Base-by-base conservation (phyloP, 2,113 vertebrate genomes). In the Phalacrocorax carbo region DNA sequence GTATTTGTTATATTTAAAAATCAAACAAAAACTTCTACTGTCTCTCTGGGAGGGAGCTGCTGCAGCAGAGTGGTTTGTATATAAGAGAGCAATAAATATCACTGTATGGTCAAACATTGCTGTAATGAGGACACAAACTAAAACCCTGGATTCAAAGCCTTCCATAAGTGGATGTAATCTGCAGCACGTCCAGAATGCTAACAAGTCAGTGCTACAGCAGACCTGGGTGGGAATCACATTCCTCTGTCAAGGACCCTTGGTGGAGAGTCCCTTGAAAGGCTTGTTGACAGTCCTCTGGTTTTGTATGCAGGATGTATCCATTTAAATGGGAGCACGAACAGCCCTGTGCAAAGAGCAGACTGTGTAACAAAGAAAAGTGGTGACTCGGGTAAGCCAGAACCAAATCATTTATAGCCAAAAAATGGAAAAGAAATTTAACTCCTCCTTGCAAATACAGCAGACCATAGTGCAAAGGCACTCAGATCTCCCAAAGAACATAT, bases 291-390 rank as follows among this genome's bases (percentile, higher is more conserved):
- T 22, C 15, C 21, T 4, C 36, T 65, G 21, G 11, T 40, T 79
- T 51, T 32, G 10, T 10, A n/a, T 1, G 10, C 10, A 36, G 61
- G 11, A 76, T 1, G 0, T 51, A 7, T 49, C 7, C 4, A 12
- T 40, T 25, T 29, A 23, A 88, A 51, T 8, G 1, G 0, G 16
- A 72, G 11, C 15, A 15, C n/a, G 80, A 30, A 46, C 25, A 13
- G 26, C 32, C 11, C 46, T 29, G 23, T 17, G 61, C 52, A 72
- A 73, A 71, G 20, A 66, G 7, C 13, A 84, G 57, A 62, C 11
- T 16, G 13, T 1, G 0, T 10, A 55, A 44, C 14, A 55, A 68
- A 60, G 38, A 46, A 23, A 58, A 52, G 19, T 3, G 5, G 13
- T 5, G 34, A 40, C 20, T 66, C 3, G 1, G 21, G 44, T 30